Percentiles rank a stretch among this genome's conserved stretches.
Evolutionary conservation across 2,888 invertebrate species (phyloP).

Genomic region (Apoda limacodes): DNA sequence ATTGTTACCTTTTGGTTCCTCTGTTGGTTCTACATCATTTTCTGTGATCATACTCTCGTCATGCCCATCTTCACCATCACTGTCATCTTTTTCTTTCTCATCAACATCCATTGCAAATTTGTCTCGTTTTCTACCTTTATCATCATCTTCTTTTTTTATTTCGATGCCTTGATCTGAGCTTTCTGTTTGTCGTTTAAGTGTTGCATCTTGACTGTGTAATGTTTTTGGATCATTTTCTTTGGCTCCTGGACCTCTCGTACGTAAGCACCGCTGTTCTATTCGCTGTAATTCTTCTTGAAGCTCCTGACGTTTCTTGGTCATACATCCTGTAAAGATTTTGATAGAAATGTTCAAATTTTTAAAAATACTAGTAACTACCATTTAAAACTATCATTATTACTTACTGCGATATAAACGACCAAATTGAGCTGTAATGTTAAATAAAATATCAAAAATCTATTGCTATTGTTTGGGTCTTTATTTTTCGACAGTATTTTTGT

Average conservation of each 20-base stretch:
- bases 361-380: background rate
- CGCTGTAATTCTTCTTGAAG: slow-evolving; percentile 74
- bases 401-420: slow-evolving; percentile 47
- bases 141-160: slow-evolving; percentile 22
- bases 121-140: slow-evolving; percentile 36
- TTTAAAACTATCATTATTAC: slow-evolving; percentile 23
- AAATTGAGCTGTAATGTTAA: slow-evolving; percentile 42
- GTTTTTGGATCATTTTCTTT: slow-evolving; percentile 43
- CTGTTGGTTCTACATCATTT: too few relatives aligned
- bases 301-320: slow-evolving; percentile 72
- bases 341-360: slow-evolving; percentile 16
- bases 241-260: slow-evolving; percentile 34
- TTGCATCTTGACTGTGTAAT: slow-evolving; percentile 13
- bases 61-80: slow-evolving; percentile 49
- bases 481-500: too few relatives aligned
- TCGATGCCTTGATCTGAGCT: too few relatives aligned
- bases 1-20: too few relatives aligned
- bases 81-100: slow-evolving; percentile 44
- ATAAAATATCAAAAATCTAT: slow-evolving; percentile 8
- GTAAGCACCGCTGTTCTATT: slow-evolving; percentile 68
- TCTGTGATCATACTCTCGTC: slow-evolving; percentile 27
- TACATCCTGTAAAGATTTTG: slow-evolving; percentile 55
- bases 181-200: slow-evolving; percentile 12
- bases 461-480: background rate
- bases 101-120: slow-evolving; percentile 55